Evolutionary conservation across 2,113 vertebrate genomes (phyloP), one percentile per base, ranked within the genome.

Genomic region (Phrynocephalus versicolor): DNA sequence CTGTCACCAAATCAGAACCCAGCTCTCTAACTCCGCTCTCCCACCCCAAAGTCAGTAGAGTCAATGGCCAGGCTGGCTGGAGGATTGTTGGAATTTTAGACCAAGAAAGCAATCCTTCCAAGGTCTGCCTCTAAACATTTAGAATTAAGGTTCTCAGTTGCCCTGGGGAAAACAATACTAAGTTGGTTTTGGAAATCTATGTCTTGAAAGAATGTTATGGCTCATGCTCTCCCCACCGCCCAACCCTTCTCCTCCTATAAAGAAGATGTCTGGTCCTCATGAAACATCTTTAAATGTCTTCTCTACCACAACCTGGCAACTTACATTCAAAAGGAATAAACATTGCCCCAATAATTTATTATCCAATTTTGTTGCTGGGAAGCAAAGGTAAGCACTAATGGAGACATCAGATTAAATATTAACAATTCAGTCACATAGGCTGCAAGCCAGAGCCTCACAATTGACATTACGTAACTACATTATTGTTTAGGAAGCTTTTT

Each of bases 401-500:
- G 78, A 62, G 90, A 90, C 45, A 89, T 15, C 60, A 88, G 91
- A 95, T 92, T 92, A 89, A 94, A 95, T 95, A 94, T 93, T 91
- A 92, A 89, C 86, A 92, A 84, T 93, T 92, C 65, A 72, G 85
- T 93, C 91, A 89, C 92, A 94, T 64, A 91, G 85, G 90, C 80
- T 77, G 89, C 75, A 74, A 89, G 87, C 3, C 85, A 94, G 87
- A 95, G 35, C 1, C 67, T 94, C 90, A 92, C 91, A 93, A 92
- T 94, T 94, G 92, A 83, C 84, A 92, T 88, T 87, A 89, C 62
- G 91, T 91, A 93, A 92, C 88, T 92, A 72, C 70, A 86, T 71
- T 16, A 81, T 81, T 92, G 60, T 89, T 93, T 89, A 87, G 39
- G 89, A 92, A 85, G 76, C 62, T 82, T 90, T 90, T 94, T 85